Conservation (phyloP, 1,140 invertebrate genomes). For the Orussus abietinus region DNA sequence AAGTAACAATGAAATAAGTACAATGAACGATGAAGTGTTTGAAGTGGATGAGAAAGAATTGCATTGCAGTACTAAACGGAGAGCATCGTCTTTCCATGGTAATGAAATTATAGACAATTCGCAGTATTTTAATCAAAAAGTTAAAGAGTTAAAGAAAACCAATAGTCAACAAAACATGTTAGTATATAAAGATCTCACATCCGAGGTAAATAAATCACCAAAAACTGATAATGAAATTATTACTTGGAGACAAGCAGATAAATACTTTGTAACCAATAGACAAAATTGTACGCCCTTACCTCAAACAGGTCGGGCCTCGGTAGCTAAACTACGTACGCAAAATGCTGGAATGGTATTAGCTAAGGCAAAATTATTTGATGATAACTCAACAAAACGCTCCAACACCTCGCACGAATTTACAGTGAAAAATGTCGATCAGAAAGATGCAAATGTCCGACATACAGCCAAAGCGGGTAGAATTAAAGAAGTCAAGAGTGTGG, state of each 20-base stretch:
- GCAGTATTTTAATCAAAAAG: constrained; percentile 38
- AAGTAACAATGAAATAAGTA: constrained; percentile 25
- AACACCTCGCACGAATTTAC: constrained; percentile 8
- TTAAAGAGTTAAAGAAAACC: constrained; percentile 41
- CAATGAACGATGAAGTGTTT: constrained; percentile 20
- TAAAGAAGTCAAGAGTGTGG: constrained; percentile 11
- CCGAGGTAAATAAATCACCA: no score
- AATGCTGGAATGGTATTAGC: constrained; percentile 68
- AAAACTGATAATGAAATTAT: no score
- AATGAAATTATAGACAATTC: constrained; percentile 32
- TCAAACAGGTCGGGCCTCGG: constrained; percentile 57
- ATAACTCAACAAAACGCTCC: constrained; percentile 34
- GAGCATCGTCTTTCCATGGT: constrained; percentile 45
- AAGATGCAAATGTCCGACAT: background rate
- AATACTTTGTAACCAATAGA: no score
- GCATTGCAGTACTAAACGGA: constrained; percentile 25
- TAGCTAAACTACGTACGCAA: constrained; percentile 60
- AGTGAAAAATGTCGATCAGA: constrained; percentile 8
- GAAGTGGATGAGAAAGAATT: constrained; percentile 13
- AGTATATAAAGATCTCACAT: no score
- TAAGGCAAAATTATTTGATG: constrained; percentile 63
- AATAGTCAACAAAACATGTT: constrained; percentile 35
- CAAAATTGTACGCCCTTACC: constrained; percentile 26
- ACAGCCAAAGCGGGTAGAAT: constrained; percentile 2
- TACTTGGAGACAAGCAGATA: constrained; percentile 47